These are phyloP conservation scores for Onychostruthus taczanowskii DNA, from an alignment of 2,113 vertebrate genomes.

Conservation along the genomic window DNA sequence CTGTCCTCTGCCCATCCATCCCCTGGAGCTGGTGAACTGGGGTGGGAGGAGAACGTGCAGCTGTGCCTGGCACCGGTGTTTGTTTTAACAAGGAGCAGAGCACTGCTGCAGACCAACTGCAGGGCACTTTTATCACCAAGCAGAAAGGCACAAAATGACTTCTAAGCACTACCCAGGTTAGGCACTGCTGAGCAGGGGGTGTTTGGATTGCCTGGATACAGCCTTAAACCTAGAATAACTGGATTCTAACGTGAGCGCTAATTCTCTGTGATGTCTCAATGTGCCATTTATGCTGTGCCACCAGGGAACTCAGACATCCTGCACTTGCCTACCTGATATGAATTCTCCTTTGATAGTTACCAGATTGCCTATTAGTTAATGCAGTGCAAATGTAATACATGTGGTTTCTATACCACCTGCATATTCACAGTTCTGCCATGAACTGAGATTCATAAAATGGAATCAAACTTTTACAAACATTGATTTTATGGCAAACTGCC, in stretches of 20 bases:
- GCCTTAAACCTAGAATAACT: neutral
- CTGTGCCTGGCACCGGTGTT: fast-evolving
- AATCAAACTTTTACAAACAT: constrained; percentile 14
- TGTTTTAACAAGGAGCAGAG: fast-evolving
- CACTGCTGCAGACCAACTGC: neutral
- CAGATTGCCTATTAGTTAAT: constrained; percentile 60
- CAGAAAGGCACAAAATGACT: neutral
- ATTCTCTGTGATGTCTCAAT: constrained; percentile 31
- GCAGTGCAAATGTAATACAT: neutral
- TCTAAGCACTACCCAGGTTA: neutral
- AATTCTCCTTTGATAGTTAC: constrained; percentile 40
- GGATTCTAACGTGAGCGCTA: neutral
- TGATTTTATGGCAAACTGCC: neutral
- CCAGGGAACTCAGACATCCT: neutral
- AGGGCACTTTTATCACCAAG: neutral
- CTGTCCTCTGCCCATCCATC: neutral
- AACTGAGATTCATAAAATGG: neutral
- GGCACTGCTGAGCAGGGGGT: neutral
- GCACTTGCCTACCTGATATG: neutral
- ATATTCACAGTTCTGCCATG: neutral
- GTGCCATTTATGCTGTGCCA: neutral
- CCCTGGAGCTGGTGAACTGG: fast-evolving
- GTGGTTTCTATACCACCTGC: constrained; percentile 17
- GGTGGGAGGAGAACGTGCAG: neutral
- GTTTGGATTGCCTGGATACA: constrained; percentile 2